Conservation (phyloP, 2,113 vertebrate species). For the Diphyllodes magnificus region DNA sequence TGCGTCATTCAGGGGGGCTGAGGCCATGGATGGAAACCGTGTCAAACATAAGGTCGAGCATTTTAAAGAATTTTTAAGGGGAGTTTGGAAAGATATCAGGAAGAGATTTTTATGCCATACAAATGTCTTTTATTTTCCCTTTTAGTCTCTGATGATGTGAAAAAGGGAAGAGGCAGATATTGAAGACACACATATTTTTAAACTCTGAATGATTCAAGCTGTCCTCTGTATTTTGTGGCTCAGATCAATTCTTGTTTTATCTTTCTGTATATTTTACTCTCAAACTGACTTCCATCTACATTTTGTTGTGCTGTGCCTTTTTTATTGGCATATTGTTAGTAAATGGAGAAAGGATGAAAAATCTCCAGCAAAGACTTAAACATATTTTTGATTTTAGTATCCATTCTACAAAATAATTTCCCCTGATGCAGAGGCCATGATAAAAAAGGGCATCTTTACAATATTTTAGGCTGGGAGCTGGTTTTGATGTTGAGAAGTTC, state of each 20-base stretch:
- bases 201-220: background rate
- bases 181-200: background rate
- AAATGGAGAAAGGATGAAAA: background rate
- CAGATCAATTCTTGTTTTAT: conserved; percentile 5
- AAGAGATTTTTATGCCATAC: background rate
- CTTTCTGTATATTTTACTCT: background rate
- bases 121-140: background rate
- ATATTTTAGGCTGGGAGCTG: background rate
- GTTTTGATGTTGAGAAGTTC: background rate
- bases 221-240: background rate
- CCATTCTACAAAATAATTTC: background rate
- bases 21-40: fast-evolving
- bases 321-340: background rate
- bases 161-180: background rate
- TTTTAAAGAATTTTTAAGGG: background rate
- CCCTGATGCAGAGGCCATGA: background rate
- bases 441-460: background rate
- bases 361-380: background rate
- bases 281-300: background rate
- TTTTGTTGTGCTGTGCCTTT: background rate
- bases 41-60: background rate
- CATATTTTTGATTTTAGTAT: background rate
- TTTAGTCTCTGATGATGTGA: background rate
- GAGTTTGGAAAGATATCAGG: background rate
- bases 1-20: fast-evolving